phyloP scores from a whole-genome alignment of 2,797 vertebrate genomes.

The Malacoraja senta region DNA sequence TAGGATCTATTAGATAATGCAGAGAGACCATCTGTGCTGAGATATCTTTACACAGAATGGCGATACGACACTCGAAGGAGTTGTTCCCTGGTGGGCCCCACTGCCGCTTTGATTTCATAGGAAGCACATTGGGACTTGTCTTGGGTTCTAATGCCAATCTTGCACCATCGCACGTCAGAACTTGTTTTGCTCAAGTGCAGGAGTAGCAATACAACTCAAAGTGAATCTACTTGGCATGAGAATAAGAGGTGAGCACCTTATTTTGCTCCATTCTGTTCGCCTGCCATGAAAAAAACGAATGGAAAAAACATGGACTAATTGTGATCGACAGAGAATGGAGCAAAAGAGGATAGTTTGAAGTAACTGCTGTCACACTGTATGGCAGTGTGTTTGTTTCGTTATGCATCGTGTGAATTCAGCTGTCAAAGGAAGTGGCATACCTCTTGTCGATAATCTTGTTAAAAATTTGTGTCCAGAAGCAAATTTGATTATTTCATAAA shows the following conservation, averaged over 20 bases:
- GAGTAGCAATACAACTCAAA: not conserved
- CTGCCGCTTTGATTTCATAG: not conserved
- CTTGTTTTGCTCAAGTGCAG: not conserved
- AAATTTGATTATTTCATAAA: not conserved
- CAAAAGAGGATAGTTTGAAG: not conserved
- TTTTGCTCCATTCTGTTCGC: not conserved
- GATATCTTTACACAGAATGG: not conserved
- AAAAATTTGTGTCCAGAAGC: not conserved
- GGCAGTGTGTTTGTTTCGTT: not conserved
- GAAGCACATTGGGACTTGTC: not conserved
- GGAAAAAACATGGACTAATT: not conserved
- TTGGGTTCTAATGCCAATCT: not conserved
- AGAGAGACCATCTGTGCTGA: not conserved
- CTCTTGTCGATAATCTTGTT: not conserved
- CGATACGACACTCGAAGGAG: not conserved
- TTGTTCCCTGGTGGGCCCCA: not conserved
- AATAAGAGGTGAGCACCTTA: not conserved
- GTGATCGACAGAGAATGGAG: not conserved
- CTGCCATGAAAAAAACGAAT: not conserved
- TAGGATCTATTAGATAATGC: too few species aligned
- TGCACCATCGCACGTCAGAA: not conserved
- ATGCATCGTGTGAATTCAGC: not conserved
- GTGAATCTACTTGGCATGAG: not conserved
- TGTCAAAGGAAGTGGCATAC: not conserved
- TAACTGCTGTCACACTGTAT: not conserved